Evolutionary conservation across 2,113 vertebrate species (phyloP), one percentile per base, ranked within the genome.

Genomic region (Lota lota): DNA sequence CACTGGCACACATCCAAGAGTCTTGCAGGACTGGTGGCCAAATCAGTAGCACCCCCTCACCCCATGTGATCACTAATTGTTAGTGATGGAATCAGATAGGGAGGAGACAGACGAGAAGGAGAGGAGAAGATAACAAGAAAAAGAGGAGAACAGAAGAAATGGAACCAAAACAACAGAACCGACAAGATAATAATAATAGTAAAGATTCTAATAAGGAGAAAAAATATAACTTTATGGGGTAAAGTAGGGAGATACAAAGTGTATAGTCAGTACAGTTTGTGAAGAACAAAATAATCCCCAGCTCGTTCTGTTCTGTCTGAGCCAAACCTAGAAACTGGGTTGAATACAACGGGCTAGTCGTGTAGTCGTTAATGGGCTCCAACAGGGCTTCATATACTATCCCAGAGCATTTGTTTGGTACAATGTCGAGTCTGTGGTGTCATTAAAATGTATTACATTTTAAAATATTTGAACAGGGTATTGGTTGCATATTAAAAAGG

Each of bases 21-120:
- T 61, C 59, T 22, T 65, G 67, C 4, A n/a, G 16, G 53, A 18
- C 53, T 7, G 14, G 16, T 56, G 53, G 53, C 53, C n/a, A 56
- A 56, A 56, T n/a, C 16, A 56, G 53, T 56, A 6, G 16, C n/a
- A n/a, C 7, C 53, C 53, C 53, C 40, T 21, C 56, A 73, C 59
- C 64, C 15, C 47, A 66, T 47, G 59, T 57, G 33, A 69, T 72
- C 69, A 71, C 67, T 77, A 66, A 47, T 66, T 21, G 58, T 16
- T 66, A 72, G 12, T 47, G 33, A 66, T 15, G 59, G 10, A 22
- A 61, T 67, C 60, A 74, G 66, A 64, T 47, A 5, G 40, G 24
- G 3, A 2, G 2, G 20, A 28, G 14, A 57, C 61, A n/a, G 16
- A 56, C 16, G 59, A 28, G 14, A 3, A 69, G 62, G 62, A 50